A percentile compares a stretch with the other conserved stretches of the same genome.
phyloP scores from a whole-genome alignment of 2,113 vertebrate genomes.

The Seriola dumerili region DNA sequence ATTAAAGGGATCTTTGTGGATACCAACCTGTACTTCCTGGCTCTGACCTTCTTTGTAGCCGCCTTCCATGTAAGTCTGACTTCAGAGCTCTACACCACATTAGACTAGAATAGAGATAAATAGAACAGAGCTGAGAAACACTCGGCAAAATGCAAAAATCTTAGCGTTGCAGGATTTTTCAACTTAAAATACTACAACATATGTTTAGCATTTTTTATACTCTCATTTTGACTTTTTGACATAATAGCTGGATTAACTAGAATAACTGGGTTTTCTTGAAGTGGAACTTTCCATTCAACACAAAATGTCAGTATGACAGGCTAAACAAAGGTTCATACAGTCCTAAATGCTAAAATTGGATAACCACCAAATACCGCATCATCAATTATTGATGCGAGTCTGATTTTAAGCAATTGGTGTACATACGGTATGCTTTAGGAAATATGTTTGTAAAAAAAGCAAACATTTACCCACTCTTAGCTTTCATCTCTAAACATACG shows the following conservation, averaged over 20 bases:
- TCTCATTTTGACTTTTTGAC: too few relatives aligned
- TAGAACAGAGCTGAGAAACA: not conserved
- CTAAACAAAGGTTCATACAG: not conserved
- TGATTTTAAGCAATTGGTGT: too few relatives aligned
- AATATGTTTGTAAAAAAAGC: too few relatives aligned
- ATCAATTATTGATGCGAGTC: too few relatives aligned
- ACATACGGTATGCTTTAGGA: too few relatives aligned
- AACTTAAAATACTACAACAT: too few relatives aligned
- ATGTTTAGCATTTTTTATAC: too few relatives aligned
- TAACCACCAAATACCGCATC: not conserved
- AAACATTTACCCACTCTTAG: not conserved
- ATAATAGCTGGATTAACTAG: too few relatives aligned
- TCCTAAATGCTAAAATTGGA: not conserved
- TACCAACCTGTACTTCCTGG: conserved; percentile 97
- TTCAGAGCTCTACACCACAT: not conserved
- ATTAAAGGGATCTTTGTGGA: conserved; percentile 99
- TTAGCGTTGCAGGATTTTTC: not conserved
- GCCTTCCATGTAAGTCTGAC: conserved; percentile 92
- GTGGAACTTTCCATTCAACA: too few relatives aligned
- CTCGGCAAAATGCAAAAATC: not conserved
- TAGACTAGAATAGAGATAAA: not conserved
- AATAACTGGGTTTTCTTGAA: too few relatives aligned
- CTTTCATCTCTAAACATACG: not conserved
- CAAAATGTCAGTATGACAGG: too few relatives aligned
- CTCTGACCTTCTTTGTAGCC: conserved; percentile 96